phyloP scores from a whole-genome alignment of 92 coral and sea anemone species.

The Epizoanthus scotinus region DNA sequence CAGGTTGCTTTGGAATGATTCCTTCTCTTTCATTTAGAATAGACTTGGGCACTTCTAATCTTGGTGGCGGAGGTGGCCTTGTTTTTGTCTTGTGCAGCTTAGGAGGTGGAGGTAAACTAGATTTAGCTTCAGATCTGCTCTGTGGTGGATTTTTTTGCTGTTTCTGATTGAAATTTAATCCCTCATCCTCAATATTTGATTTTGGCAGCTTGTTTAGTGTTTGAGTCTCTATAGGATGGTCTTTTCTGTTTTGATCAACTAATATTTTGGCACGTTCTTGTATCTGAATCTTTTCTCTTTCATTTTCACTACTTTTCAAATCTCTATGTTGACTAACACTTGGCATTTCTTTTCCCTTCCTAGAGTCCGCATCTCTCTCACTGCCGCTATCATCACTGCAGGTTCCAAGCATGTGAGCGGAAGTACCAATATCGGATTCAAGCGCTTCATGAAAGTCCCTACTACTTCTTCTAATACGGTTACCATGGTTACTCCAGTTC shows the following conservation, averaged over 20 bases:
- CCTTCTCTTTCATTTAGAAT: slow-evolving; percentile 82
- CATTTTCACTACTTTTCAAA: slow-evolving; percentile 40
- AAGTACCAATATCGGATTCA: slow-evolving; percentile 69
- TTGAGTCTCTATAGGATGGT: slow-evolving; percentile 4
- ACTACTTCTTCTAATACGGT: slow-evolving; percentile 52
- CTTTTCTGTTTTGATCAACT: slow-evolving; percentile 35
- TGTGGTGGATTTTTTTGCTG: slow-evolving; percentile 32
- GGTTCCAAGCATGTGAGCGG: slow-evolving; percentile 54
- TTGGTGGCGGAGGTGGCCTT: slow-evolving; percentile 85
- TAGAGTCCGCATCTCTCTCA: slow-evolving; percentile 42
- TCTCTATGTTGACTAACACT: slow-evolving; percentile 44
- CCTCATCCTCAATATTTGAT: slow-evolving; percentile 15
- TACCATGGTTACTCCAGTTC: slow-evolving; percentile 78
- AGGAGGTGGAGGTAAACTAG: slow-evolving; percentile 69
- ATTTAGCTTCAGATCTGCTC: slow-evolving; percentile 40
- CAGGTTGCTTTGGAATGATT: slow-evolving; percentile 70
- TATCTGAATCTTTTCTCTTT: slow-evolving; percentile 37
- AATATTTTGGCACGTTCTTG: slow-evolving; percentile 6
- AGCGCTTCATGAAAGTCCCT: slow-evolving; percentile 74
- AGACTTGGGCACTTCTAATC: slow-evolving; percentile 76
- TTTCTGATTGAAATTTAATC: slow-evolving; percentile 24
- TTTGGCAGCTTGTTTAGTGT: slow-evolving; percentile 14
- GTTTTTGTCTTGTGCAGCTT: slow-evolving; percentile 74
- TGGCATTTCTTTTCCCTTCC: slow-evolving; percentile 42
- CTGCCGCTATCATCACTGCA: slow-evolving; percentile 68